Conservation (phyloP, 2,113 vertebrate genomes). For the Chrysemys picta region DNA sequence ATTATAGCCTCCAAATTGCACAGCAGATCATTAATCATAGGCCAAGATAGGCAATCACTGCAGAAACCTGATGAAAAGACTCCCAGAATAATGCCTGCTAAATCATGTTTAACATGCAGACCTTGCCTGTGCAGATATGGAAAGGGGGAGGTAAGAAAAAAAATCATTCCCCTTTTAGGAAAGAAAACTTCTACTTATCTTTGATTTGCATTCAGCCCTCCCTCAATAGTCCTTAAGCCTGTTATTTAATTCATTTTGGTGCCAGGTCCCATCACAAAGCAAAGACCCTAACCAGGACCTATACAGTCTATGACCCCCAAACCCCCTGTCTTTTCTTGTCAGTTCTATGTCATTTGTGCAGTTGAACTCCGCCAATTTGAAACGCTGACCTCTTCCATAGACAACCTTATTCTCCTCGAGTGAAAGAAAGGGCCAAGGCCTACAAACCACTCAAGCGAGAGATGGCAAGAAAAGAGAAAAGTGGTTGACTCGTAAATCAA, state of each 20-base stretch:
- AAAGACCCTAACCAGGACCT: constrained; percentile 81
- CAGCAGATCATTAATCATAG: constrained; percentile 91
- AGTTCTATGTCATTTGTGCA: constrained; percentile 88
- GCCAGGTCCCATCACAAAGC: constrained; percentile 86
- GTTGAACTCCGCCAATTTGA: constrained; percentile 88
- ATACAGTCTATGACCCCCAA: constrained; percentile 86
- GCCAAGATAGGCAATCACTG: constrained; percentile 86
- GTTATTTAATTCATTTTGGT: constrained; percentile 91
- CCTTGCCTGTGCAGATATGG: constrained; percentile 86
- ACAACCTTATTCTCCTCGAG: constrained; percentile 85
- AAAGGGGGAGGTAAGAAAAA: constrained; percentile 77
- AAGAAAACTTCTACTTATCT: constrained; percentile 92
- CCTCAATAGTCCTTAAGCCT: constrained; percentile 89
- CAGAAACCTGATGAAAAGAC: constrained; percentile 82
- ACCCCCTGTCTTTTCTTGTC: constrained; percentile 88
- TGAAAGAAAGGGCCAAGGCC: constrained; percentile 84
- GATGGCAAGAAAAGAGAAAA: constrained; percentile 84
- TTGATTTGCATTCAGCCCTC: constrained; percentile 90
- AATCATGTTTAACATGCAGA: constrained; percentile 90
- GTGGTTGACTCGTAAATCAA: constrained; percentile 88
- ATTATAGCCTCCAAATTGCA: constrained; percentile 89
- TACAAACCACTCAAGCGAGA: constrained; percentile 87
- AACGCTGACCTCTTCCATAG: constrained; percentile 88
- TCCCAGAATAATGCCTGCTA: constrained; percentile 83
- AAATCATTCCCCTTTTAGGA: constrained; percentile 85